Evolutionary conservation across 92 coral and sea anemone genomes (phyloP), one percentile per base, ranked within the genome.

Genomic region (Paramuricea clavata): DNA sequence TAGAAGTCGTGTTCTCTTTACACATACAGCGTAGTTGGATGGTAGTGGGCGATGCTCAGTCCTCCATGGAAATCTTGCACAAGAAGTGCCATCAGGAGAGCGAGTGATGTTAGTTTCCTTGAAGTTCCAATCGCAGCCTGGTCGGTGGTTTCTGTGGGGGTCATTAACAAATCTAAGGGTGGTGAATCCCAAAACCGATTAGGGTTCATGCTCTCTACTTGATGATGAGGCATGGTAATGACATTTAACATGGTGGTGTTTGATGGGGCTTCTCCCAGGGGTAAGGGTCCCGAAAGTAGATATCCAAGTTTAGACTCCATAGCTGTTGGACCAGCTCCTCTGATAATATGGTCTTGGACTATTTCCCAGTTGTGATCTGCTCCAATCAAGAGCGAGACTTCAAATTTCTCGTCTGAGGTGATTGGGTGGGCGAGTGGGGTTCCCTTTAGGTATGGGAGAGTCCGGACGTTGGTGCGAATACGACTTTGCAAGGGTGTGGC

Each of bases 351-450:
- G 26, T 81, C 86, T 6, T 87, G 13, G 26, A 90, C 91, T 32
- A 87, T 81, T 11, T 87, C 67, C 91, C 93, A 90, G 74, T 87
- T 87, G 32, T 87, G 82, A 30, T 85, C 92, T 39, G 87, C 92
- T 31, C 92, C 90, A 72, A 90, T 86, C 30, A 90, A 78, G 31
- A 90, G 80, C 17, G 57, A 33, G 68, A 90, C 71, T 64, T 73
- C 90, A 74, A 90, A 90, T 35, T 54, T 67, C 34, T 79, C 90
- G 54, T 85, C 89, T 39, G 80, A 50, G 19, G 85, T 61, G 44
- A 89, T 85, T 72, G n/a, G n/a, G n/a, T n/a, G n/a, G n/a, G n/a
- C n/a, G n/a, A n/a, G n/a, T n/a, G 92, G 91, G 83, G 85, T 52
- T 15, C 89, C 89, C n/a, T 81, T 85, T 13, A 89, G 83, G 83